These are phyloP conservation scores for Dendrocopos noguchii DNA, from an alignment of 2,113 vertebrate species.

Conservation along the genomic window DNA sequence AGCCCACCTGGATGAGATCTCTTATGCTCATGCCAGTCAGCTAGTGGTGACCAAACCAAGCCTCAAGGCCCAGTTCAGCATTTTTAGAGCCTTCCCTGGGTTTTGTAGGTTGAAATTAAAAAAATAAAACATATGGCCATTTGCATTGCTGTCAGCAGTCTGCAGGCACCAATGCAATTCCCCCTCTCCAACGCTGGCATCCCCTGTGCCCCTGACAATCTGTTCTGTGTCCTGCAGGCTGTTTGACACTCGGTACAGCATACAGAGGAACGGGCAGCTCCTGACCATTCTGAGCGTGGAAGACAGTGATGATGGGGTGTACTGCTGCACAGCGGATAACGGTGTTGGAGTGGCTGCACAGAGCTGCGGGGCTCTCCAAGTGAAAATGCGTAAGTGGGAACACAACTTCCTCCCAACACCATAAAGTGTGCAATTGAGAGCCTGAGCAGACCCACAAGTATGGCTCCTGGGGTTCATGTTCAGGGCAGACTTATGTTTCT, in stretches of 20 bases:
- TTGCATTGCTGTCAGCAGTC: accelerated
- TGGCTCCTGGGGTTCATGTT: accelerated
- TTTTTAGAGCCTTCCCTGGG: not conserved
- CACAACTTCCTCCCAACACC: not conserved
- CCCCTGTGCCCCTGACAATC: accelerated
- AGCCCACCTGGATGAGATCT: not conserved
- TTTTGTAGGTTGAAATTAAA: not conserved
- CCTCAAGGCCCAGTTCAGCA: not conserved
- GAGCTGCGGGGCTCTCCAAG: slow-evolving; percentile 95
- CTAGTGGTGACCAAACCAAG: not conserved
- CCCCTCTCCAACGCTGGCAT: accelerated
- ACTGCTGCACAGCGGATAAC: slow-evolving; percentile 91
- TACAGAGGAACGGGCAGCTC: slow-evolving; percentile 90
- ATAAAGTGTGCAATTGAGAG: accelerated
- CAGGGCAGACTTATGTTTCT: not conserved
- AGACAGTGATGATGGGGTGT: slow-evolving; percentile 91
- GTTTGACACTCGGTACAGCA: slow-evolving; percentile 90
- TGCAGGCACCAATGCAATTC: not conserved
- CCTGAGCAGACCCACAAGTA: not conserved
- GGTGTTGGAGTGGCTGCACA: slow-evolving; percentile 87
- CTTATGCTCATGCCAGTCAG: not conserved
- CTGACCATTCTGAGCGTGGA: slow-evolving; percentile 89
- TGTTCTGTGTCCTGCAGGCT: slow-evolving; percentile 76
- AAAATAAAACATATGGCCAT: not conserved
- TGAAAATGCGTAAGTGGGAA: slow-evolving; percentile 95